A percentile compares a stretch with the other conserved stretches of the same genome.
phyloP scores from a whole-genome alignment of 2,113 vertebrate species.

The Pyrgilauda ruficollis region DNA sequence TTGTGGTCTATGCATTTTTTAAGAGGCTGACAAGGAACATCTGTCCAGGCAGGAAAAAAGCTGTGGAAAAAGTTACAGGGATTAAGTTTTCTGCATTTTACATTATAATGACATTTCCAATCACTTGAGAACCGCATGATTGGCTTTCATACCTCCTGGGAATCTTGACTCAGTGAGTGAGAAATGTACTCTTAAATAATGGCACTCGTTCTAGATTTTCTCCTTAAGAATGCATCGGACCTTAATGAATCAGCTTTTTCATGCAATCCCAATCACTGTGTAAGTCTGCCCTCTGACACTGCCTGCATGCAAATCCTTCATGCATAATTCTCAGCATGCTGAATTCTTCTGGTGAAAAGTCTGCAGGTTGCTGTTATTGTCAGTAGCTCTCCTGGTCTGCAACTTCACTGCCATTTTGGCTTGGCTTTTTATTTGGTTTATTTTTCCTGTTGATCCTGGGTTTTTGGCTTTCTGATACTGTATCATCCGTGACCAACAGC shows the following conservation, averaged over 20 bases:
- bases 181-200: constrained; percentile 44
- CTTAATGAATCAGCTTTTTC: constrained; percentile 11
- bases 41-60: constrained; percentile 1
- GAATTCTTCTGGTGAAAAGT: neutral
- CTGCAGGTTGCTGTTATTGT: neutral
- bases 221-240: neutral
- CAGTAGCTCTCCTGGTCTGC: neutral
- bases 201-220: constrained; percentile 22
- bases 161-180: constrained; percentile 47
- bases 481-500: neutral
- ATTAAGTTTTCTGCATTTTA: constrained; percentile 53
- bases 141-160: constrained; percentile 46
- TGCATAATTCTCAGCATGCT: neutral
- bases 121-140: constrained; percentile 14
- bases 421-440: neutral
- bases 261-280: neutral
- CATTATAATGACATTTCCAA: constrained; percentile 43
- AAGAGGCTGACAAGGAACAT: constrained; percentile 33
- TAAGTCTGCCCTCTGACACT: neutral
- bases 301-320: neutral
- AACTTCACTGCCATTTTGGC: neutral
- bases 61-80: constrained; percentile 6
- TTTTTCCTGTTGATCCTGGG: neutral
- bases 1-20: neutral
- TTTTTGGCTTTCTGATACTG: neutral